A percentile compares a stretch with the other conserved stretches of the same genome.
phyloP scores from a whole-genome alignment of 2,113 vertebrate species.

The Platichthys stellatus region DNA sequence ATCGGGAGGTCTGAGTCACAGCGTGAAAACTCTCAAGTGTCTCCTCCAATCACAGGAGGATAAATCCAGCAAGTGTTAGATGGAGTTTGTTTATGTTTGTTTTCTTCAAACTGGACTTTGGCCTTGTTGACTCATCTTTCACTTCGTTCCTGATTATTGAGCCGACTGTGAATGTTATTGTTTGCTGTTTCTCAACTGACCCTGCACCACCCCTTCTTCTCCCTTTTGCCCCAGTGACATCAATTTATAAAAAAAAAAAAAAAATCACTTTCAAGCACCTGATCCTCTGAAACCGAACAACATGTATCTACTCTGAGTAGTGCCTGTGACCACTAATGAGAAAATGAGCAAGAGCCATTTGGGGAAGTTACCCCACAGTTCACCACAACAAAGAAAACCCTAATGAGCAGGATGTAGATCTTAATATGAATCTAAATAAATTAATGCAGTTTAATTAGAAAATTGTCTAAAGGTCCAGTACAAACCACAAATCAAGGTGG shows the following conservation, averaged over 20 bases:
- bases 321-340: background rate
- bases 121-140: background rate
- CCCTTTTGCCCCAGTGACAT: background rate
- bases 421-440: constrained; percentile 18
- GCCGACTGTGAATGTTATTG: background rate
- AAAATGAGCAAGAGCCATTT: background rate
- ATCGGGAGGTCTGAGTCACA: constrained; percentile 76
- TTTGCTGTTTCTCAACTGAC: background rate
- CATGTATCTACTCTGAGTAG: background rate
- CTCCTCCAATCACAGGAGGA: constrained; percentile 19
- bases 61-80: background rate
- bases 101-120: constrained; percentile 12
- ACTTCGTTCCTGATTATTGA: background rate
- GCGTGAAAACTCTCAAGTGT: constrained; percentile 39
- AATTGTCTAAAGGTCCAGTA: constrained; percentile 1
- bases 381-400: background rate
- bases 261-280: background rate
- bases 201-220: no score
- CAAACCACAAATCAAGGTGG: constrained; percentile 32
- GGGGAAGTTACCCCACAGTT: background rate
- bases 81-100: constrained; percentile 16
- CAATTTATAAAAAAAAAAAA: background rate
- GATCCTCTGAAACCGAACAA: background rate
- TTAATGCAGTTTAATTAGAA: constrained; percentile 17
- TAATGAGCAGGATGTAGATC: background rate